A percentile compares a stretch with the other conserved stretches of the same genome.
phyloP scores from a whole-genome alignment of 2,113 vertebrate species.

The Hylia prasina region DNA sequence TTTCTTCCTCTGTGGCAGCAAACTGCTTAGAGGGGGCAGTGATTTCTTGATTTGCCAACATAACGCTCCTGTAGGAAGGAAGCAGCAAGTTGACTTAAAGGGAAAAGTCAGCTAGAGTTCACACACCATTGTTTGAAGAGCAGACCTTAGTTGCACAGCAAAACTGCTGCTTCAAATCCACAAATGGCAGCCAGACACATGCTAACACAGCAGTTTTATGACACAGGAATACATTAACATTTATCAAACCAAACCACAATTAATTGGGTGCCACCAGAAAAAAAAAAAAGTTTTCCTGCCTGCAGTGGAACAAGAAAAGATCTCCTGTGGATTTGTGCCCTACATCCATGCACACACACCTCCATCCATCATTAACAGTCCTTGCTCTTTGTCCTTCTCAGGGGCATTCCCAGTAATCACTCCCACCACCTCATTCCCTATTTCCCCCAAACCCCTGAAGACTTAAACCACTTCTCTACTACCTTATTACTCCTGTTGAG shows the following conservation, averaged over 20 bases:
- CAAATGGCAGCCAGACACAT: conserved; percentile 14
- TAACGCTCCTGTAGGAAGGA: neutral
- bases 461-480: neutral
- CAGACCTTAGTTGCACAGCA: neutral
- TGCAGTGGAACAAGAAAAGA: neutral
- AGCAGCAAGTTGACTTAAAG: neutral
- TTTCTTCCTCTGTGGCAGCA: neutral
- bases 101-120: neutral
- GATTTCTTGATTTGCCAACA: neutral
- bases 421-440: fast-evolving
- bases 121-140: neutral
- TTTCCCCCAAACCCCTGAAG: neutral
- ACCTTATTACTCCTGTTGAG: neutral
- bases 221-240: conserved; percentile 8
- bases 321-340: neutral
- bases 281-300: neutral
- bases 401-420: neutral
- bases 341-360: neutral
- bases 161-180: neutral
- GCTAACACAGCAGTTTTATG: conserved; percentile 7
- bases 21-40: neutral
- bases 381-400: neutral
- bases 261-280: neutral
- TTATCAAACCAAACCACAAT: conserved; percentile 12
- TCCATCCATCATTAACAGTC: neutral